Base-by-base conservation (phyloP, 2,888 invertebrate species). In the Mesorhabditis spiculigera region DNA sequence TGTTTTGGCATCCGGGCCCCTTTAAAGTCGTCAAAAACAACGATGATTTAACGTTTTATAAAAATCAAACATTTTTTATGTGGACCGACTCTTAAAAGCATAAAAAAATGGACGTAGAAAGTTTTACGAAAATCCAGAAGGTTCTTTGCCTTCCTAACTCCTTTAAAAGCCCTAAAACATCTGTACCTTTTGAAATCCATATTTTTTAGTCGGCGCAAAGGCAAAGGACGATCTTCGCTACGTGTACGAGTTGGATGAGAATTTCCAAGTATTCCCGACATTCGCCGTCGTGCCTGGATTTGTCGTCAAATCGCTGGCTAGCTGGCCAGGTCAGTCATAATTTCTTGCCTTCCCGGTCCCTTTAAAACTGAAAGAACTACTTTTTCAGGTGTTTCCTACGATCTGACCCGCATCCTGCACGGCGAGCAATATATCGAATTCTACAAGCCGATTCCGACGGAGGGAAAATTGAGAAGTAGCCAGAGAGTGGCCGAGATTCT, bases 201-300 rank as follows among this genome's bases (percentile, higher is more conserved):
- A 3, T 8, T 50, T 80, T 80, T 73, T 75, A 88, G 88, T 89
- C 75, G 90, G 90, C 3, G 87, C 88, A 43, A 87, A 87, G 87
- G 68, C 87, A 87, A 72, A n/a, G 90, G 85, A 91, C 89, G 88
- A 88, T 77, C 83, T 90, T 69, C 87, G 88, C 68, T 96, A 91
- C 87, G 86, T 98, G 62, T 97, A 95, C 87, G 98, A 98, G 88
- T 91, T 91, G 77, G 90, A 93, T 84, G 92, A 92, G 73, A 90
- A 91, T 69, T 98, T 97, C 86, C 86, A 90, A 4, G 90, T 91
- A 0, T 87, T 97, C 65, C 97, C 98, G 0, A 91, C 93, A 0
- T 96, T 90, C 88, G 93, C 91, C 84, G 91, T 93, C 16, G 82
- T 78, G 42, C 81, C 83, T 3, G 82, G 81, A 5, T 81, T 80